phyloP scores from a whole-genome alignment of 2,888 invertebrate species.

The Pasiphila rectangulata region DNA sequence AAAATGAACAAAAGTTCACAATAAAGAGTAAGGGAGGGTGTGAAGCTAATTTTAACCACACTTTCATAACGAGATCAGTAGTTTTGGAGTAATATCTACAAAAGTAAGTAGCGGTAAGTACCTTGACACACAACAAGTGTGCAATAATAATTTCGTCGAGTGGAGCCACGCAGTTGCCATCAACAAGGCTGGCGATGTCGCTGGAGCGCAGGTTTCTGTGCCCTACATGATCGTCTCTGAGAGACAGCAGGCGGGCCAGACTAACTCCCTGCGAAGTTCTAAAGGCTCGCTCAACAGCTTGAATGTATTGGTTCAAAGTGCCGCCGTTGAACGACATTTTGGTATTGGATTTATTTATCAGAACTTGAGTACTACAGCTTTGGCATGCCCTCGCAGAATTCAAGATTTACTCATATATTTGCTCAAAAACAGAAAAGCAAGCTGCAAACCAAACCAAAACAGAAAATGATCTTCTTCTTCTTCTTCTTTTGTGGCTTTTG shows the following conservation, averaged over 20 bases:
- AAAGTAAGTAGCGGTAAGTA: slow-evolving; percentile 40
- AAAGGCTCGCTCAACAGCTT: slow-evolving; percentile 82
- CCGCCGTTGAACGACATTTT: slow-evolving; percentile 46
- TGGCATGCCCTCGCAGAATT: not conserved
- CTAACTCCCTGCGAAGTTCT: slow-evolving; percentile 82
- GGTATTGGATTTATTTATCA: not conserved
- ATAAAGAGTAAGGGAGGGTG: no score
- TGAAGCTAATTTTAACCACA: no score
- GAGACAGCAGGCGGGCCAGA: slow-evolving; percentile 82
- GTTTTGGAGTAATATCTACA: not conserved
- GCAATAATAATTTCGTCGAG: slow-evolving; percentile 87
- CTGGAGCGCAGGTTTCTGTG: slow-evolving; percentile 86
- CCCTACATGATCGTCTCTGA: slow-evolving; percentile 86
- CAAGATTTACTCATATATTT: no score
- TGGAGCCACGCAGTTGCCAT: slow-evolving; percentile 85
- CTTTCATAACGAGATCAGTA: no score
- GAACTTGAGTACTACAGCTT: not conserved
- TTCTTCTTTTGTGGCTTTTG: no score
- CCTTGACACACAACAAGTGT: slow-evolving; percentile 86
- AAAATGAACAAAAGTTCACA: not conserved
- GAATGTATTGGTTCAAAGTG: slow-evolving; percentile 66
- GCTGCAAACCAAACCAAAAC: no score
- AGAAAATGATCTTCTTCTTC: no score
- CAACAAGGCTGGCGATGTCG: slow-evolving; percentile 85
- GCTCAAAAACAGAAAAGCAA: not conserved